Conservation (phyloP, 2,797 vertebrate species). For the Dermochelys coriacea region DNA sequence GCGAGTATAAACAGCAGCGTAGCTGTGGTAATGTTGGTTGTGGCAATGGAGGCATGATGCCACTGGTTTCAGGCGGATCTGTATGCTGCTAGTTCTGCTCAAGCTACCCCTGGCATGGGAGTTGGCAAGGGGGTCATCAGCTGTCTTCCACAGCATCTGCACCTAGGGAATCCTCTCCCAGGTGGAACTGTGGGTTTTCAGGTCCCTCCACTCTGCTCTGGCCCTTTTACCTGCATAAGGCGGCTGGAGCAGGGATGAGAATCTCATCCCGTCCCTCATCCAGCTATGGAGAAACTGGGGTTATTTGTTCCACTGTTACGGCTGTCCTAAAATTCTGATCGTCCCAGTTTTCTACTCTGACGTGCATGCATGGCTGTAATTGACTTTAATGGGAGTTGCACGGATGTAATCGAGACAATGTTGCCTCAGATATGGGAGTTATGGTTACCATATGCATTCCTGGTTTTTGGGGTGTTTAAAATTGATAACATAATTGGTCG, state of each 20-base stretch:
- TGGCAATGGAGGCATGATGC: no score
- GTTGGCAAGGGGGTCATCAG: background rate
- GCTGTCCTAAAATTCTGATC: background rate
- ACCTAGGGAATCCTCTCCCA: background rate
- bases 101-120: fast-evolving
- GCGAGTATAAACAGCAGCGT: no score
- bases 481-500: background rate
- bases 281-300: background rate
- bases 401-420: background rate
- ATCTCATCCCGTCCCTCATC: background rate
- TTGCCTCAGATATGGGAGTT: background rate
- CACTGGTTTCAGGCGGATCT: no score
- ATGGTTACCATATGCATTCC: background rate
- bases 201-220: background rate
- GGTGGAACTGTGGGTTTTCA: background rate
- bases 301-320: background rate
- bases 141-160: background rate
- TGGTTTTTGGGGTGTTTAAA: background rate
- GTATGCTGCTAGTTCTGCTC: background rate
- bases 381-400: background rate
- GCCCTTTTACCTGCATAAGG: background rate
- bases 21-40: no score
- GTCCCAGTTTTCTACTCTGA: background rate
- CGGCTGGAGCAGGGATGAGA: background rate
- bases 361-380: background rate